These are phyloP conservation scores for Alentia gelatinosa DNA, from an alignment of 2,888 invertebrate genomes.

Conservation along the genomic window DNA sequence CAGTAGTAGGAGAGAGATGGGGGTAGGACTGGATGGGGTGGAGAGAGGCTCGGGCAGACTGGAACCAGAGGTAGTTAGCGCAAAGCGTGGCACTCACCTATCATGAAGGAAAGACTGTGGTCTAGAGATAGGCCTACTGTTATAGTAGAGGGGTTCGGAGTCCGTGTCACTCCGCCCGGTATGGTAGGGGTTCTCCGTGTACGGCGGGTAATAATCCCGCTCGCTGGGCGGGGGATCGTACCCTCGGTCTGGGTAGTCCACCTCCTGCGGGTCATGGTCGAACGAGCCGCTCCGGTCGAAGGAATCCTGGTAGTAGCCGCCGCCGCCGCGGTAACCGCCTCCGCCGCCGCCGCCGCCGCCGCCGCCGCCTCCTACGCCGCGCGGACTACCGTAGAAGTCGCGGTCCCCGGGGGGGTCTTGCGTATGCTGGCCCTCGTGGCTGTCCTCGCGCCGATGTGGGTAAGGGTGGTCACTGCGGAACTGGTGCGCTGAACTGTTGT, in stretches of 20 bases:
- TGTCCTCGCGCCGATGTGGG: conserved; percentile 83
- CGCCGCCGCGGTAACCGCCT: conserved; percentile 79
- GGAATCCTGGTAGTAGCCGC: not conserved
- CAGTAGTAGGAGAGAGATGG: not conserved
- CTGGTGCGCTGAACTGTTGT: conserved; percentile 95
- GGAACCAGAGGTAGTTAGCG: not conserved
- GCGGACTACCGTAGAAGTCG: not conserved
- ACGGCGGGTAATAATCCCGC: conserved; percentile 48
- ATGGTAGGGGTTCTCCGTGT: conserved; percentile 66
- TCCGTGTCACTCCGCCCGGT: conserved; percentile 78
- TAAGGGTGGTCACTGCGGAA: conserved; percentile 75
- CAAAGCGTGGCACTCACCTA: conserved; percentile 65
- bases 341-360: conserved; percentile 68
- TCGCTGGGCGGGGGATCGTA: not conserved
- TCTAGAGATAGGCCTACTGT: conserved; percentile 92
- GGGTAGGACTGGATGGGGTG: not conserved
- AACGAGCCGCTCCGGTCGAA: conserved; percentile 56
- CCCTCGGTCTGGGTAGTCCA: conserved; percentile 12
- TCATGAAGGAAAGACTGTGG: conserved; percentile 73
- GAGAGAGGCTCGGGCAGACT: not conserved
- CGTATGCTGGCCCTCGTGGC: conserved; percentile 62
- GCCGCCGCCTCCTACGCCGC: not conserved
- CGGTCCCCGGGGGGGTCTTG: conserved; percentile 81
- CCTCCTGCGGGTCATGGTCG: conserved; percentile 51
- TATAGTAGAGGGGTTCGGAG: conserved; percentile 87